Conservation (phyloP, 2,888 invertebrate genomes). For the Callyntrura sp. region DNA sequence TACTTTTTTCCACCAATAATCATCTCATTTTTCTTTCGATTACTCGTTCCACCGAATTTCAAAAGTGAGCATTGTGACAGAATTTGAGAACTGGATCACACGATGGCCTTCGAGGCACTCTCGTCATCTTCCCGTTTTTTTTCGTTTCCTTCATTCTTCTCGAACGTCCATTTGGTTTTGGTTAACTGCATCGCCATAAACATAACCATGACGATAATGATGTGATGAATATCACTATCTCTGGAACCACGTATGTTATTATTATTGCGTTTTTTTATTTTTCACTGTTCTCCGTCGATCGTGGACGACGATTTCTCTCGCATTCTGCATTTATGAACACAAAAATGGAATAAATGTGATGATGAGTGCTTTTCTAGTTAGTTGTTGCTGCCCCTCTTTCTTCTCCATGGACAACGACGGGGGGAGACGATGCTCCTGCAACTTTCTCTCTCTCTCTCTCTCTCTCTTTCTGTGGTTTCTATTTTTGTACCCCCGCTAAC, state of each 20-base stretch:
- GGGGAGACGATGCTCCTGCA: constrained; percentile 18
- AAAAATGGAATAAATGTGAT: constrained; percentile 57
- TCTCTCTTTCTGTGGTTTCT: not conserved
- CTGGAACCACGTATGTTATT: constrained; percentile 44
- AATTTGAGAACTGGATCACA: not conserved
- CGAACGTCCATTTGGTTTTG: constrained; percentile 1
- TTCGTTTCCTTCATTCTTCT: constrained; percentile 24
- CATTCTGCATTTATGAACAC: constrained; percentile 29
- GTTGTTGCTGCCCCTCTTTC: constrained; percentile 27
- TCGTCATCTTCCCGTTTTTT: not conserved
- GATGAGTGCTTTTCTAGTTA: constrained; percentile 47
- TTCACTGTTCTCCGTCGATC: constrained; percentile 11
- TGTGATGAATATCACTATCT: constrained; percentile 61
- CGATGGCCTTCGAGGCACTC: not conserved
- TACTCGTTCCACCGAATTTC: constrained; percentile 44
- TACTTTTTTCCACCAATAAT: constrained; percentile 6
- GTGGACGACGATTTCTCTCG: not conserved
- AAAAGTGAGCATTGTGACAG: constrained; percentile 9
- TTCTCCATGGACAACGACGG: constrained; percentile 35
- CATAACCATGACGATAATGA: constrained; percentile 57
- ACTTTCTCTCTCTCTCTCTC: not conserved
- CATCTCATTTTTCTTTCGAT: constrained; percentile 63
- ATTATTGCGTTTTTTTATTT: not conserved
- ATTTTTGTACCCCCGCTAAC: too few species aligned
- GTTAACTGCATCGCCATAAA: constrained; percentile 45